Base-by-base conservation (phyloP, 2,888 invertebrate genomes). In the Stenodema calcarata region DNA sequence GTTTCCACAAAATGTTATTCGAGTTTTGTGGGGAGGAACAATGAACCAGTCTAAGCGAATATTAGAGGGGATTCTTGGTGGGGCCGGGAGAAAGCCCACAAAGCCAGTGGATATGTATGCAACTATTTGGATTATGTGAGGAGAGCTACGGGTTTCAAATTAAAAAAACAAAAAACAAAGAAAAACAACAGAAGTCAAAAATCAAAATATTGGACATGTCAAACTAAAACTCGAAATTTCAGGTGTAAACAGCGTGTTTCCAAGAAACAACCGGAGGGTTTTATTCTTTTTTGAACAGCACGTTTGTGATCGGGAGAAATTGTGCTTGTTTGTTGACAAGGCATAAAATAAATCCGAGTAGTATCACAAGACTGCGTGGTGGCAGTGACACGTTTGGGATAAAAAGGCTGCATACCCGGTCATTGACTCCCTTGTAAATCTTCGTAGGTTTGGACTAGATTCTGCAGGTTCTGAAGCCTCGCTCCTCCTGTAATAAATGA, bases 371-470 rank as follows among this genome's bases (percentile, higher is more conserved):
- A 27, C 62, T 35, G 62, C 69, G n/a, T 23, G 28, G 0, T 78
- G 23, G 42, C 18, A 69, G 62, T 82, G 82, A 82, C 28, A 82
- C 62, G 35, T 69, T 62, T 41, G 54, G 62, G 69, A 69, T 62
- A 82, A 82, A 82, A 69, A 82, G 82, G 82, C 69, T 54, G 14
- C 82, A 82, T 41, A 73, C 73, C 73, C 84, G 75, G 84, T 84
- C 84, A 84, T 84, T 84, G 84, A 18, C 47, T 73, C 35, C 73
- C 84, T 0, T 73, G 70, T 27, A 44, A 30, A 28, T 84, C 75
- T 42, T 84, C 84, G 80, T 7, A 54, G 50, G 86, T 62, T 50
- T 86, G 35, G 86, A 86, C 86, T 86, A 86, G 86, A 78, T 54
- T 50, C 7, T 86, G 78, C 50, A 86, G 86, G 44, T 78, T 86